Base-by-base conservation (phyloP, 2,797 vertebrate species). In the Tympanoctomys barrerae region DNA sequence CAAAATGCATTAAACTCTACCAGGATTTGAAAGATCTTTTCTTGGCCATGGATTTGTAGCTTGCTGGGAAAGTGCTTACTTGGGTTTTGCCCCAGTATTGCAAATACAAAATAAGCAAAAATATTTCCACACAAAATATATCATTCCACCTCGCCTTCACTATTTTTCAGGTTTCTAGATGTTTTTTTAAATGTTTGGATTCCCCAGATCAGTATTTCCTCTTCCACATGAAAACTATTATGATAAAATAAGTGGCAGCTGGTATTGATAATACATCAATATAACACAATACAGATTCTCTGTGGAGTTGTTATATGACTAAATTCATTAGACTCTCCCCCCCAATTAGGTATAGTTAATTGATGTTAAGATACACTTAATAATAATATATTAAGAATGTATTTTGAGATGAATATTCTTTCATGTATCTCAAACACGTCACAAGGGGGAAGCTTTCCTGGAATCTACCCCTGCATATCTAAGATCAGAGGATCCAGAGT, bases 201-300 rank as follows among this genome's bases (percentile, higher is more conserved):
- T 88, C 4, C 12, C 59, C 71, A 26, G 28, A 6, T 62, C 78
- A 70, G 0, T 1, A 92, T 87, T 3, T 3, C 33, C 64, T 77
- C 12, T 31, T 64, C 62, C 59, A 86, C 16, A 31, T 54, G 1
- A 87, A 94, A 70, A 62, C 85, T 92, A n/a, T 31, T 78, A 3
- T 85, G 52, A 16, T 79, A 57, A 71, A 82, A 68, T 66, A 89
- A 70, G 3, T 68, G 59, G 42, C 19, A 88, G 79, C 52, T 81
- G 73, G 59, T 66, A 1, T 0, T 6, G 64, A 33, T 83, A 87
- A 59, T 66, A 57, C 1, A 1, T 39, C 95, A 87, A 84, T 95
- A 90, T 22, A 96, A 73, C 82, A 71, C 89, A 91, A 93, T 89
- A 78, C 88, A 49, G 61, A 81, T 42, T 96, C 64, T 66, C 4